A percentile compares a stretch with the other conserved stretches of the same genome.
These are phyloP conservation scores for Knipowitschia caucasica DNA, from an alignment of 2,797 vertebrate genomes.

Conservation along the genomic window DNA sequence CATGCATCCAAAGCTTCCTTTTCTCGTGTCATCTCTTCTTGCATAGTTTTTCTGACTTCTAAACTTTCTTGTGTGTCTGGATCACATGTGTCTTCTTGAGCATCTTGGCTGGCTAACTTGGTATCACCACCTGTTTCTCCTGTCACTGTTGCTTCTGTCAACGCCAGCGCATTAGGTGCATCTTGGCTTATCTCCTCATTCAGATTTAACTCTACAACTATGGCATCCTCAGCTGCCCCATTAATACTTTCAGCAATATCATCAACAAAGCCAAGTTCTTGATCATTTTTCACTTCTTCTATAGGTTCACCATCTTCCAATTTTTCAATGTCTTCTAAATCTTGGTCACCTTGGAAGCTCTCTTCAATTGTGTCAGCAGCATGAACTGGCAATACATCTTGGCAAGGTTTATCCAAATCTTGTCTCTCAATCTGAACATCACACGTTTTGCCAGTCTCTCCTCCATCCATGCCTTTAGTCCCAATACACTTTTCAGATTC, in stretches of 20 bases:
- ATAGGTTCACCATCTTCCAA: background rate
- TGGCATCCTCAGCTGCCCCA: background rate
- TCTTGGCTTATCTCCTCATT: constrained; percentile 23
- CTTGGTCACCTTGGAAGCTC: background rate
- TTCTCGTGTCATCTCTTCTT: constrained; percentile 1
- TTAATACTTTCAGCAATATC: background rate
- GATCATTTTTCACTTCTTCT: background rate
- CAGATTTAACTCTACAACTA: constrained; percentile 8
- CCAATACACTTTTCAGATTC: background rate
- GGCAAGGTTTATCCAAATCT: background rate
- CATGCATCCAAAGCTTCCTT: constrained; percentile 13
- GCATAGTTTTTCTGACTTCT: background rate
- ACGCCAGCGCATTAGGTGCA: constrained; percentile 18
- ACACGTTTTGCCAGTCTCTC: background rate
- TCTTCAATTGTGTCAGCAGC: background rate
- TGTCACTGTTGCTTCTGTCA: constrained; percentile 14
- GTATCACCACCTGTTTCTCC: constrained; percentile 5
- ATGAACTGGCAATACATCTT: background rate
- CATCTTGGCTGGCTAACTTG: constrained; percentile 19
- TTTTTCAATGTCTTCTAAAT: background rate
- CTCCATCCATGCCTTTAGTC: background rate
- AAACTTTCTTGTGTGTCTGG: constrained; percentile 2
- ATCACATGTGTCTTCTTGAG: constrained; percentile 3
- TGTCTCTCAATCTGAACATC: background rate
- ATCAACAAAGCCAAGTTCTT: background rate